phyloP scores from a whole-genome alignment of 2,797 vertebrate species.

The Poliocrania exsul region DNA sequence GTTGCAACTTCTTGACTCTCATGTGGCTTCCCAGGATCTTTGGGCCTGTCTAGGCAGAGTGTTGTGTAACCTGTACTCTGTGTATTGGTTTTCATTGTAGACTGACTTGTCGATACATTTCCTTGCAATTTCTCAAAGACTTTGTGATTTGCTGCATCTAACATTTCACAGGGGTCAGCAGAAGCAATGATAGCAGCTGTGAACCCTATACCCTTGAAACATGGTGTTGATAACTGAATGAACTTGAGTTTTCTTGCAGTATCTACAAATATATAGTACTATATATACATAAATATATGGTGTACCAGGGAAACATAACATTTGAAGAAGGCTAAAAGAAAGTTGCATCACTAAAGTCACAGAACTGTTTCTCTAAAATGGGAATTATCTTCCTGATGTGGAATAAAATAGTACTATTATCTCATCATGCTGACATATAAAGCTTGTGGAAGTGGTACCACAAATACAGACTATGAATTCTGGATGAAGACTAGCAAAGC shows the following conservation, averaged over 20 bases:
- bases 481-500: background rate
- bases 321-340: background rate
- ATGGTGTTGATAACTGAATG: background rate
- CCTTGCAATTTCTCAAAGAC: background rate
- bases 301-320: background rate
- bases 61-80: background rate
- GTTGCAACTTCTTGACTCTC: background rate
- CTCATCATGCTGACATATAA: background rate
- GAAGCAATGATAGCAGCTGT: background rate
- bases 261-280: background rate
- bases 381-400: background rate
- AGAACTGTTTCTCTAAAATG: background rate
- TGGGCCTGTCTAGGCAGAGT: background rate
- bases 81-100: background rate
- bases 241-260: background rate
- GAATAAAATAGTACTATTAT: background rate
- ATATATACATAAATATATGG: background rate
- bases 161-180: background rate
- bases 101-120: background rate
- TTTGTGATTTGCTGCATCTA: background rate
- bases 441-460: background rate
- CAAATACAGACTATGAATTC: background rate
- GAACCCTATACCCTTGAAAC: background rate
- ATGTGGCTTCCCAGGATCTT: background rate
- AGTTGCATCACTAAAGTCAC: background rate